Base-by-base conservation (phyloP, 2,113 vertebrate genomes). In the Natator depressus region DNA sequence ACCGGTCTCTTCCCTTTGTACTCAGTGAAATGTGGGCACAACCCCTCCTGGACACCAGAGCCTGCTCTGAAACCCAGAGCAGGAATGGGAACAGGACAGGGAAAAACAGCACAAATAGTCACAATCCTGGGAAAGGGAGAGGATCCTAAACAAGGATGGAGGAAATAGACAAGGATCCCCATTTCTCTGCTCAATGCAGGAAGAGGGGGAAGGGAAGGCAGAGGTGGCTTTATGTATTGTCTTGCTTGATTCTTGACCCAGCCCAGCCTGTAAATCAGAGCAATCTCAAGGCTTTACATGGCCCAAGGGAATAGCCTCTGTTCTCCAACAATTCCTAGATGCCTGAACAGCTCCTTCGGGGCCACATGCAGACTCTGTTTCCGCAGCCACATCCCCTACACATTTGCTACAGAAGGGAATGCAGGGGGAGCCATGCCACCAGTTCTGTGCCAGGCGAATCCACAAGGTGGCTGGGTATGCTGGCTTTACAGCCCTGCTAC, bases 221-320 rank as follows among this genome's bases (percentile, higher is more conserved):
- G 87, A 1, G 10, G 12, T 0, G 3, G 19, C 42, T 10, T 4
- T 0, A 0, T 0, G 24, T 0, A 3, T 54, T 8, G 47, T 54
- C 80, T 69, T 49, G 65, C 81, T 46, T 46, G 6, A n/a, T 65
- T 57, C 72, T 0, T 27, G 65, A 13, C 79, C 62, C 1, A 25
- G 82, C 82, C 80, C 10, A 8, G 3, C 46, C 0, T 1, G 51
- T 3, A 59, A 46, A 8, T 2, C 46, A 35, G 29, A 72, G 86
- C 31, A 3, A 1, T 79, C 38, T 9, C 84, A 12, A 69, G 17
- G 35, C 29, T 82, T 80, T 1, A 0, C 25, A 24, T 3, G 3
- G 19, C 51, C 38, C 69, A 3, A n/a, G 6, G 19, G 31, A 16
- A 35, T 22, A 20, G 1, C 16, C 89, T 27, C 84, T 8, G 59